phyloP scores from a whole-genome alignment of 2,797 vertebrate species.

The Mus spretus region DNA sequence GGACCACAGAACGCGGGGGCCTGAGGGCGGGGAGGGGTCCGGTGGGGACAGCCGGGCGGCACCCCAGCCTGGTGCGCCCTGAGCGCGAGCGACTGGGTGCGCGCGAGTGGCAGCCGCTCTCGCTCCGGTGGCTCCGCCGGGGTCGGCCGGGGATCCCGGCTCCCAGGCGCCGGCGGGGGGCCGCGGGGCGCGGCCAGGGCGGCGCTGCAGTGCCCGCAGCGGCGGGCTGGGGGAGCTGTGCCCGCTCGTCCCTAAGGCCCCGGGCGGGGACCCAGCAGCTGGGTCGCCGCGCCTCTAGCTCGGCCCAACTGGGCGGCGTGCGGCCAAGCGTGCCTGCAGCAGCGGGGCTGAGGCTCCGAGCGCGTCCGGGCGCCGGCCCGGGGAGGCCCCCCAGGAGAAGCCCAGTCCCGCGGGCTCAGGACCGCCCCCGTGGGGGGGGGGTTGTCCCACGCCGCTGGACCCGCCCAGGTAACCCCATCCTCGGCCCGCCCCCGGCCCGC shows the following conservation, averaged over 20 bases:
- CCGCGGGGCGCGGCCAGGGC: constrained; percentile 30
- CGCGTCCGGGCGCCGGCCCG: not conserved
- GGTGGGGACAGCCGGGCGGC: not conserved
- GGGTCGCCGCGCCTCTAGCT: constrained; percentile 66
- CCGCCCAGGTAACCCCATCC: constrained; percentile 88
- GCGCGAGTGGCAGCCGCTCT: constrained; percentile 50
- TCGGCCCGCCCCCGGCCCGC: constrained; percentile 85
- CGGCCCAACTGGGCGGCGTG: constrained; percentile 40
- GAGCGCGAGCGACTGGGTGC: constrained; percentile 42
- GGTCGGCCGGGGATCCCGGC: not conserved
- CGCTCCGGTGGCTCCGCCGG: not conserved
- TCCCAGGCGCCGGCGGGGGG: constrained; percentile 38
- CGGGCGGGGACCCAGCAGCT: constrained; percentile 49
- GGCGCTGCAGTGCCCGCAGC: constrained; percentile 75
- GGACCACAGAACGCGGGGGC: constrained; percentile 60
- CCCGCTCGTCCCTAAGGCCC: constrained; percentile 71
- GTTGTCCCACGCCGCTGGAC: constrained; percentile 86
- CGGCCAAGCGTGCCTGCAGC: constrained; percentile 53
- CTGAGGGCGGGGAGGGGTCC: constrained; percentile 69
- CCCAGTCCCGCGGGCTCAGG: constrained; percentile 71
- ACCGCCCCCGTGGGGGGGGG: constrained; percentile 87
- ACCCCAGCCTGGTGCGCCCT: not conserved
- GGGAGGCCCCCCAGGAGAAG: constrained; percentile 14
- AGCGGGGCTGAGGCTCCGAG: constrained; percentile 30
- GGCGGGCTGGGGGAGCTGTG: constrained; percentile 81